These are phyloP conservation scores for Pseudomyrmex gracilis DNA, from an alignment of 1,140 invertebrate genomes.

Conservation along the genomic window DNA sequence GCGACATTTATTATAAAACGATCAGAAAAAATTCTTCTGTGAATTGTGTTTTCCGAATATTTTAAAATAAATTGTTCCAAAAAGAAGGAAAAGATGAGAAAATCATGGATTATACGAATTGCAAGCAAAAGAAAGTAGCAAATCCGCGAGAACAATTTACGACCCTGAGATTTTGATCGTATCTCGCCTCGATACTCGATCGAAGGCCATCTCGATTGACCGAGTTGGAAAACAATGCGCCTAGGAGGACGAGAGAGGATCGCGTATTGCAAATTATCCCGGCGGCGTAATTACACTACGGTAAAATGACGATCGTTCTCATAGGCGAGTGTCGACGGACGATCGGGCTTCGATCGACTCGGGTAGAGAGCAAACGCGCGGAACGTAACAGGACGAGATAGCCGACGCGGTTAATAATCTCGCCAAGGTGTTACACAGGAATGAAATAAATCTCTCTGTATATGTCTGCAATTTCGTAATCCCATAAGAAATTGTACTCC, in stretches of 20 bases:
- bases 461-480: background rate
- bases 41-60: background rate
- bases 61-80: background rate
- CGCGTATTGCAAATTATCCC: conserved; percentile 71
- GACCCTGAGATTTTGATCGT: conserved; percentile 78
- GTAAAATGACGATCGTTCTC: conserved; percentile 73
- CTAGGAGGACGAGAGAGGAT: conserved; percentile 53
- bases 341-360: conserved; percentile 44
- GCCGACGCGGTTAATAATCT: conserved; percentile 16
- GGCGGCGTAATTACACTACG: conserved; percentile 71
- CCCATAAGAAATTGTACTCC: background rate
- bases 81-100: background rate
- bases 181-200: conserved; percentile 73
- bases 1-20: background rate
- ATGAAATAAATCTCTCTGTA: conserved; percentile 11
- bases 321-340: conserved; percentile 58
- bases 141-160: conserved; percentile 53
- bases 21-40: background rate
- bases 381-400: conserved; percentile 34
- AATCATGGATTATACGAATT: conserved; percentile 26
- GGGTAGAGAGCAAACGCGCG: conserved; percentile 37
- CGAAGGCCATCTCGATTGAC: conserved; percentile 80
- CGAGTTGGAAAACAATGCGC: conserved; percentile 78
- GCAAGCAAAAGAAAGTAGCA: conserved; percentile 52
- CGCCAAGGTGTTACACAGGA: background rate